Evolutionary conservation across 2,113 vertebrate species (phyloP).

Genomic region (Archocentrus centrarchus): DNA sequence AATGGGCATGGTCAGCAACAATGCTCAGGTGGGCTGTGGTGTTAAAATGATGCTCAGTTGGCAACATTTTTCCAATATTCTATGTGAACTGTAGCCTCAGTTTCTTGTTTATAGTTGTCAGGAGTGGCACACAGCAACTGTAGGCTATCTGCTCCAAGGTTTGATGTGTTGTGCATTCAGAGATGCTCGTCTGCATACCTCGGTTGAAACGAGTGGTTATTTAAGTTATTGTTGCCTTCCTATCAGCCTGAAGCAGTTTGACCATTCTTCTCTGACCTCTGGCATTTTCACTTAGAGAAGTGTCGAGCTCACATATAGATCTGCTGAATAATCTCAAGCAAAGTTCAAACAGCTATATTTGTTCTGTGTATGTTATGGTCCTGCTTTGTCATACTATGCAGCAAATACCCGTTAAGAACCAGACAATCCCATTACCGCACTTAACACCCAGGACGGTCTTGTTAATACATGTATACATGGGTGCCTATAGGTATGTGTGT

Average conservation of each 20-base stretch:
- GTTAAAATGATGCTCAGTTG: background rate
- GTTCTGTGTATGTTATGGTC: slow-evolving; percentile 1
- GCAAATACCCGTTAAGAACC: slow-evolving; percentile 44
- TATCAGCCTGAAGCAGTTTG: too few relatives aligned
- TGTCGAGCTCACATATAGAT: background rate
- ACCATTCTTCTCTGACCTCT: background rate
- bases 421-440: slow-evolving; percentile 56
- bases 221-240: background rate
- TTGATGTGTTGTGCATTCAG: background rate
- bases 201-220: background rate
- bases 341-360: slow-evolving; percentile 2
- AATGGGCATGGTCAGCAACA: background rate
- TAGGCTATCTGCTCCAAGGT: background rate
- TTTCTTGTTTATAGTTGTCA: background rate
- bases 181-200: background rate
- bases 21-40: background rate
- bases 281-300: background rate
- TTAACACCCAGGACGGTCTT: background rate
- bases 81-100: background rate
- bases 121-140: background rate
- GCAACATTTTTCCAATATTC: background rate
- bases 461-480: slow-evolving; percentile 9
- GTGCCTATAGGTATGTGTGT: slow-evolving; percentile 1
- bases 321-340: background rate
- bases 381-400: slow-evolving; percentile 25